Evolutionary conservation across 2,888 invertebrate species (phyloP), one percentile per base, ranked within the genome.

Genomic region (Pheosia gnoma): DNA sequence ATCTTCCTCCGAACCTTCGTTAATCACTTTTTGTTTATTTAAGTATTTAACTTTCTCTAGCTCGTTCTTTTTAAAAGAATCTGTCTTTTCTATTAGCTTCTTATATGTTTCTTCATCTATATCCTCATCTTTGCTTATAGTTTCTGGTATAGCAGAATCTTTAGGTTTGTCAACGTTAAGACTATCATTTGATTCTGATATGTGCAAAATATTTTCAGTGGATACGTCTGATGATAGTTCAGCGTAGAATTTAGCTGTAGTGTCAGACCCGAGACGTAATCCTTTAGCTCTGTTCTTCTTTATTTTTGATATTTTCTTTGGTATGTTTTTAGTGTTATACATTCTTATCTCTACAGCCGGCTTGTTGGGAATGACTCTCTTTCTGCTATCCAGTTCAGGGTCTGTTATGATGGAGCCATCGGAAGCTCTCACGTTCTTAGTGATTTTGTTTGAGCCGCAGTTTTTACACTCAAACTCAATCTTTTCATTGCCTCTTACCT

Each of bases 261-360:
- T 94, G 58, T 94, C 93, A 10, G 88, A 79, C 8, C 87, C 89
- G 1, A 90, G 72, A 47, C 95, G 93, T 39, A 93, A 82, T 8
- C 93, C 91, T 78, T 94, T 94, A 58, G 94, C 94, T 74, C 95
- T 94, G 70, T 95, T 95, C 79, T 96, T 96, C 79, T 96, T 96
- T 58, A 96, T 83, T 81, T 95, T 96, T n/a, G 95, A 94, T 75
- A 96, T 96, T 82, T 96, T 95, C 87, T 96, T 96, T 81, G 95
- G 96, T 84, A 96, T 92, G 11, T 95, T 95, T 91, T 96, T 96
- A 54, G 95, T 94, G 71, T 94, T 96, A 77, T 95, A 96, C 89
- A 94, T 94, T 81, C 94, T 95, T 53, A 95, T 91, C 84, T 95
- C 95, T 70, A 94, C 80, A 64, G 91, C 93, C 0, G 85, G 76